Evolutionary conservation across 2,888 invertebrate species (phyloP), one percentile per base, ranked within the genome.

Genomic region (Mongoloraphidia duomilia): DNA sequence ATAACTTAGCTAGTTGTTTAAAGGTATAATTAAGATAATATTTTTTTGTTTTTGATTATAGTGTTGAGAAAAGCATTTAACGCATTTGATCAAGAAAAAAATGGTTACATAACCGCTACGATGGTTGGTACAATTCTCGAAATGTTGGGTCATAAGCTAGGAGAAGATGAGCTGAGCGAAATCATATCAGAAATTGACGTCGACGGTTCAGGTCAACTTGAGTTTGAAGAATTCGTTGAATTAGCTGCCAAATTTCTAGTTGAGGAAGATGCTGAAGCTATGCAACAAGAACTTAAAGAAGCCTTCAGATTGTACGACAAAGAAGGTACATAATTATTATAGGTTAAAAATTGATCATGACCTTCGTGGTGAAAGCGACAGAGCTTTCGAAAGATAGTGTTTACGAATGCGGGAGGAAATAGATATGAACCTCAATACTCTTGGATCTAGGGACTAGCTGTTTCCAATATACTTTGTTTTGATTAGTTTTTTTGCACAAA

Each of bases 241-340:
- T 67, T 95, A 57, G 89, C 92, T 5, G 81, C 90, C 50, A 82
- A 85, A 61, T 97, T 94, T 69, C 74, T 96, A 52, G 72, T 79
- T 37, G 87, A 87, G 66, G 90, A 90, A 62, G 95, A 96, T 65
- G 81, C 84, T 12, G 94, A 91, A 57, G 87, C 89, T 1, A 79
- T 94, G 68, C 80, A 92, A 60, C 75, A 82, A 55, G 96, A 97
- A 68, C 71, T 97, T 33, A 84, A 88, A 62, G 95, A 96, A 68
- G 95, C 95, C 46, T 96, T 97, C 72, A 77, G 95, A 62, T 80
- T 97, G 53, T 92, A 97, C 63, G 96, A 97, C 67, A 94, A 88
- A 69, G 90, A 92, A 72, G 87, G 86, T 75, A 62, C 56, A 53
- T 14, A 26, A 26, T 26, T 26, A 26, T 26, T 26, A 26, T 26